Evolutionary conservation across 2,888 invertebrate species (phyloP), one percentile per base, ranked within the genome.

Genomic region (Apamea anceps): DNA sequence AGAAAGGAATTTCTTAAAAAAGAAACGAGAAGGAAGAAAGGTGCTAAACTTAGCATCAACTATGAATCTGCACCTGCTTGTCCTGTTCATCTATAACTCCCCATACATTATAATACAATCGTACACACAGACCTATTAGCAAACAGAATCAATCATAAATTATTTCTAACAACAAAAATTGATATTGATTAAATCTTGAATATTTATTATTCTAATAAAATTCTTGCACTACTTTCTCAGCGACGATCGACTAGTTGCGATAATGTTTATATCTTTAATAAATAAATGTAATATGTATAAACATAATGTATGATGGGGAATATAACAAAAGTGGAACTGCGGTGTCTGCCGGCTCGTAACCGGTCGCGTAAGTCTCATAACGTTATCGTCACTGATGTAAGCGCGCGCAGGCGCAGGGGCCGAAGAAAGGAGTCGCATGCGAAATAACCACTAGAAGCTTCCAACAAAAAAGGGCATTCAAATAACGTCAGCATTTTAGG

Each of bases 371-470:
- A 92, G 91, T 85, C 90, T 91, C 92, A 90, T 94, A 94, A 95
- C 92, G 93, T 95, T 95, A 95, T 93, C 90, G 87, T 80, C 87
- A 89, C 94, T 96, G 96, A 96, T 95, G 96, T 95, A 96, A 96
- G 95, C 91, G 87, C 74, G 81, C 85, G 78, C 85, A 82, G 75
- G 73, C 68, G 62, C 75, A 51, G 84, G 67, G 84, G 83, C 87
- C 87, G 84, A 85, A 86, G 91, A 87, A 89, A 90, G 85, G 71
- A 79, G 77, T 48, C 72, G 72, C 80, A 80, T 72, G 84, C 81
- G 70, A 87, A 85, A 81, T 76, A 57, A 78, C 54, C 65, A 81
- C 76, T 65, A 77, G 42, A 72, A 70, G 48, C 51, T 77, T 80
- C 48, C 67, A 67, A 21, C 10, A 45, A 68, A 60, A 79, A 62